Base-by-base conservation (phyloP, 2,113 vertebrate genomes). In the Atrichornis clamosus region DNA sequence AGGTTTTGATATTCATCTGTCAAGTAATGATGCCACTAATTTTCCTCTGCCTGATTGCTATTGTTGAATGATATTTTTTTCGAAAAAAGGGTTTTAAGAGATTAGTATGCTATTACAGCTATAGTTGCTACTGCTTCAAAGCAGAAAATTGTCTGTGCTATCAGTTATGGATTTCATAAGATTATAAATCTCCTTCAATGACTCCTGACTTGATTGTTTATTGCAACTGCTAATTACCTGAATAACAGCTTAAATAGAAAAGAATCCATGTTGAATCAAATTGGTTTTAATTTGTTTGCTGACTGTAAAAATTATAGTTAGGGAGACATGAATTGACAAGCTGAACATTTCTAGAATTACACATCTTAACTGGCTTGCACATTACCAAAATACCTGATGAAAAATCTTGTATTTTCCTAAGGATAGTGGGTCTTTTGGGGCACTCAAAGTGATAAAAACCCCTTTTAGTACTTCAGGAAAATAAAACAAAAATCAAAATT, bases 211-310 rank as follows among this genome's bases (percentile, higher is more conserved):
- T 64, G n/a, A 70, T 55, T 65, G 70, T 87, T 96, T 96, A 88
- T 55, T 96, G 67, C 86, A 78, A 95, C 87, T 81, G 65, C 88
- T 80, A 90, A 86, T 83, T 96, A 95, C 62, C 78, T 85, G 79
- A 85, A 24, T 69, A 96, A 92, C 56, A 72, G 63, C 86, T 96
- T 93, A 82, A 93, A n/a, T 0, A 90, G 83, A 84, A 77, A 95
- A 68, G 58, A 89, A 77, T 30, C 27, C 42, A 93, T 17, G 32
- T 69, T 95, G 83, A 56, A 94, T 26, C 8, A 62, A 70, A 55
- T 44, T 73, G 37, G 39, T 22, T 90, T 97, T 68, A 59, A 78
- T 88, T 85, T 81, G 50, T 58, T 88, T 88, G n/a, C 23, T 93
- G 93, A 47, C 19, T 64, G 39, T 89, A 89, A 97, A 97, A 96